Base-by-base conservation (phyloP, 2,888 invertebrate genomes). In the Drosophila buzzatii region DNA sequence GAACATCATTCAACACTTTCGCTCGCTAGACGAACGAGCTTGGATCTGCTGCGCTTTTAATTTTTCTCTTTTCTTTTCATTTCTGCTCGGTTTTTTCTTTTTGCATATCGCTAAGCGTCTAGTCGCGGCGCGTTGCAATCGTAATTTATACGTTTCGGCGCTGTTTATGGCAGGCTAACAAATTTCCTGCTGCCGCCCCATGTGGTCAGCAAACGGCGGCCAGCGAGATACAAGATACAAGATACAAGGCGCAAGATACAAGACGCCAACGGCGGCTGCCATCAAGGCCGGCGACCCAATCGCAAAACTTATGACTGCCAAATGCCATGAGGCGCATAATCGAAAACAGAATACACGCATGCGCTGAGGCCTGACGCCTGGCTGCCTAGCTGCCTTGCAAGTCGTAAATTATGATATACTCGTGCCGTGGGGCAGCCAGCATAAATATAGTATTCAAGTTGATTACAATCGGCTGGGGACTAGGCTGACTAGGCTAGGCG, bases 101-200 rank as follows among this genome's bases (percentile, higher is more conserved):
- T 79, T 81, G 82, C 72, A 71, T 72, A 83, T 81, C 76, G 87
- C 76, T 86, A 81, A 81, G 70, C 69, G 81, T 63, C 59, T 70
- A 53, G 63, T 51, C 42, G 65, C 35, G 44, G 65, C 52, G 66
- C 65, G 63, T 68, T 82, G 85, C 85, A 75, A 51, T 65, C 63
- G 77, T 76, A 87, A 90, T 88, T 90, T 90, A 87, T 88, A 71
- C 83, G 83, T 75, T 76, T 81, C 77, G 81, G 73, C 83, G 90
- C 90, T 85, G 71, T 70, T 88, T 90, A 88, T 85, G 86, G 81
- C 86, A 90, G 85, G 74, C 86, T 82, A 90, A 90, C 86, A 90
- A 86, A 86, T 86, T 86, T 78, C 81, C 83, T 74, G 81, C 81
- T 70, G 72, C 78, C 85, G 74, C 82, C 83, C 82, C 83, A 83